phyloP scores from a whole-genome alignment of 2,797 vertebrate species.

The Fundulus diaphanus region DNA sequence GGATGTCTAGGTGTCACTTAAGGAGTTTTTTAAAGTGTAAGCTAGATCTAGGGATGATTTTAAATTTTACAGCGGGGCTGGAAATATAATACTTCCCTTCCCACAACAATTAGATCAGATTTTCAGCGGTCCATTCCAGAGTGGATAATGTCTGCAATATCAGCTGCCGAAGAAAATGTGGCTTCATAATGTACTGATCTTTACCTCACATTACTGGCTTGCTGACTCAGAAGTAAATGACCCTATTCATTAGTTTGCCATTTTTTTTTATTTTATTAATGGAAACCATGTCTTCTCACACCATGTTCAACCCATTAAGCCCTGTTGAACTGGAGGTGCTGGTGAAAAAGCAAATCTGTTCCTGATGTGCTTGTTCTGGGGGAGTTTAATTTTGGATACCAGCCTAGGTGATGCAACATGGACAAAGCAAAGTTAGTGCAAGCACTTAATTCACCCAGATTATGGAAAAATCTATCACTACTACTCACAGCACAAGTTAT shows the following conservation, averaged over 20 bases:
- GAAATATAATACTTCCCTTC: slow-evolving; percentile 23
- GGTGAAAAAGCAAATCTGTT: slow-evolving; percentile 30
- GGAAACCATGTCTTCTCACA: not conserved
- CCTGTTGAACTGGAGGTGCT: slow-evolving; percentile 48
- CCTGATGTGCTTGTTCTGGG: slow-evolving; percentile 4
- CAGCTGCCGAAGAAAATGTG: slow-evolving; percentile 12
- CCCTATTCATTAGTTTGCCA: not conserved
- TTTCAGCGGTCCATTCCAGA: slow-evolving; percentile 17
- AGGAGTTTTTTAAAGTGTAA: slow-evolving; percentile 54
- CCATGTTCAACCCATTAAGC: slow-evolving; percentile 10
- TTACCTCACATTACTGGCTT: not conserved
- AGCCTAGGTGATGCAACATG: slow-evolving; percentile 50
- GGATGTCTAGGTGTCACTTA: slow-evolving; percentile 46
- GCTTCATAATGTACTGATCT: slow-evolving; percentile 14
- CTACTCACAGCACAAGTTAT: slow-evolving; percentile 45
- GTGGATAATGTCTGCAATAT: slow-evolving; percentile 7
- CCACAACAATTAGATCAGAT: slow-evolving; percentile 18
- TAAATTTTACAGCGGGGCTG: slow-evolving; percentile 20
- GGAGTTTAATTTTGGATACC: slow-evolving; percentile 35
- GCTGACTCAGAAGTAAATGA: not conserved
- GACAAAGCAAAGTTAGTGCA: slow-evolving; percentile 1
- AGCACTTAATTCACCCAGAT: not conserved
- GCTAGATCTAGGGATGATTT: slow-evolving; percentile 36
- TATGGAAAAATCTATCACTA: slow-evolving; percentile 16
- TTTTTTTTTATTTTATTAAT: not conserved